phyloP scores from a whole-genome alignment of 2,888 invertebrate genomes.

The Oscheius onirici region DNA sequence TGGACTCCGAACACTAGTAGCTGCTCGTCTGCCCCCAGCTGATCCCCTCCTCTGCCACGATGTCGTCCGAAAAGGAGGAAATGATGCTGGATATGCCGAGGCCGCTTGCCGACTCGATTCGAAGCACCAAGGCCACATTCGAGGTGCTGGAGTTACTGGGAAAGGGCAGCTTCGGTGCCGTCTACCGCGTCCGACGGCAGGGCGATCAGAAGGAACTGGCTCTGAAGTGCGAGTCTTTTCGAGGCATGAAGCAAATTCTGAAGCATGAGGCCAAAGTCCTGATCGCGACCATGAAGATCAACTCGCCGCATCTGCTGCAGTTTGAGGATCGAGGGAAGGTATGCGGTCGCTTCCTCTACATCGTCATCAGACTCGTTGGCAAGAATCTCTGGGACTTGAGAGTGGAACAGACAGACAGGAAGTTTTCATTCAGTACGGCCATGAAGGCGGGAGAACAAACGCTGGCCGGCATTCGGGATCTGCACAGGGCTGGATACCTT shows the following conservation, averaged over 20 bases:
- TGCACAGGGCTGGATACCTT: constrained; percentile 41
- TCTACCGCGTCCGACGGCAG: constrained; percentile 43
- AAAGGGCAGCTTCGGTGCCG: constrained; percentile 61
- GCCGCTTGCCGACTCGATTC: neutral
- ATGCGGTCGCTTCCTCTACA: constrained; percentile 49
- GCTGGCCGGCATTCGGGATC: constrained; percentile 44
- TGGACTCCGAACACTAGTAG: no score
- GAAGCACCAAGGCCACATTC: constrained; percentile 6
- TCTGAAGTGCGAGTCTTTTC: constrained; percentile 56
- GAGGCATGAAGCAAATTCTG: constrained; percentile 43
- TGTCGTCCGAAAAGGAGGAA: neutral
- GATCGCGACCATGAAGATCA: constrained; percentile 42
- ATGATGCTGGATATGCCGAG: constrained; percentile 20
- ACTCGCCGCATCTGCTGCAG: constrained; percentile 55
- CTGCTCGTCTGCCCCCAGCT: no score
- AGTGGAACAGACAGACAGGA: constrained; percentile 33
- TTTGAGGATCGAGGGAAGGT: constrained; percentile 52
- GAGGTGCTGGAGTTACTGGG: constrained; percentile 44
- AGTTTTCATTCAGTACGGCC: constrained; percentile 38
- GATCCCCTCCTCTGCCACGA: no score
- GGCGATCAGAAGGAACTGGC: constrained; percentile 44
- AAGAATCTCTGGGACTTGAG: constrained; percentile 63
- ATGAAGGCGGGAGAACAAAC: constrained; percentile 49
- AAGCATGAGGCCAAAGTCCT: constrained; percentile 49
- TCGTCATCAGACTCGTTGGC: constrained; percentile 59